Evolutionary conservation across 2,888 invertebrate species (phyloP).

Genomic region (Neuroscelio doddi): DNA sequence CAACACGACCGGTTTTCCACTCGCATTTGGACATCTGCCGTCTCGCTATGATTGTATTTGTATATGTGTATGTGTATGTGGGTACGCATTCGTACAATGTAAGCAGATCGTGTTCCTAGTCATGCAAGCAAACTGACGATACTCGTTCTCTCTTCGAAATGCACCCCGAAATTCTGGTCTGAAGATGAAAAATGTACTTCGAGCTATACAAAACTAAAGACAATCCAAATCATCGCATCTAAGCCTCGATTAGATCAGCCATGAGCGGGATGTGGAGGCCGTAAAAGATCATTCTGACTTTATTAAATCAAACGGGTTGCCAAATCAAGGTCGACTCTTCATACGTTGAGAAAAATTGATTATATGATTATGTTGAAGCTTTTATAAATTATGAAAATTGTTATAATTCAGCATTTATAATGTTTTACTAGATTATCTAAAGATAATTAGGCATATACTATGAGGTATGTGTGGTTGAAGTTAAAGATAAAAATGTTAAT

Average conservation of each 20-base stretch:
- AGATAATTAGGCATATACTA: no score
- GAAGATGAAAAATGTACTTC: constrained; percentile 26
- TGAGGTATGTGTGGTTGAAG: no score
- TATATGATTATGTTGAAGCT: no score
- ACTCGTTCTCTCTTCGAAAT: constrained; percentile 27
- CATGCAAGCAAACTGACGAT: constrained; percentile 38
- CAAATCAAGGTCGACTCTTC: constrained; percentile 7
- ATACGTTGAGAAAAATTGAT: background rate
- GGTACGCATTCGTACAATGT: constrained; percentile 30
- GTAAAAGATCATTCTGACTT: constrained; percentile 6
- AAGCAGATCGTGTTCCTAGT: constrained; percentile 39
- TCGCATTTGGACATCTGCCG: constrained; percentile 69
- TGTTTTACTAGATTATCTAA: no score
- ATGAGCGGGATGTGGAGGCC: constrained; percentile 1
- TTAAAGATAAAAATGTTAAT: no score
- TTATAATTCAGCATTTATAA: no score
- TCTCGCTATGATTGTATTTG: constrained; percentile 50
- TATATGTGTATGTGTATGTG: constrained; percentile 12
- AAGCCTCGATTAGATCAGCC: constrained; percentile 1
- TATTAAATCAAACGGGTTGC: background rate
- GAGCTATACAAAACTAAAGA: constrained; percentile 2
- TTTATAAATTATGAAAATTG: no score
- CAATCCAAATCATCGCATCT: constrained; percentile 12
- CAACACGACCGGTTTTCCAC: constrained; percentile 72
- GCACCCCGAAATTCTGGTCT: constrained; percentile 35